Evolutionary conservation across 1,140 invertebrate species (phyloP), one percentile per base, ranked within the genome.

Genomic region (Caenorhabditis briggsae): DNA sequence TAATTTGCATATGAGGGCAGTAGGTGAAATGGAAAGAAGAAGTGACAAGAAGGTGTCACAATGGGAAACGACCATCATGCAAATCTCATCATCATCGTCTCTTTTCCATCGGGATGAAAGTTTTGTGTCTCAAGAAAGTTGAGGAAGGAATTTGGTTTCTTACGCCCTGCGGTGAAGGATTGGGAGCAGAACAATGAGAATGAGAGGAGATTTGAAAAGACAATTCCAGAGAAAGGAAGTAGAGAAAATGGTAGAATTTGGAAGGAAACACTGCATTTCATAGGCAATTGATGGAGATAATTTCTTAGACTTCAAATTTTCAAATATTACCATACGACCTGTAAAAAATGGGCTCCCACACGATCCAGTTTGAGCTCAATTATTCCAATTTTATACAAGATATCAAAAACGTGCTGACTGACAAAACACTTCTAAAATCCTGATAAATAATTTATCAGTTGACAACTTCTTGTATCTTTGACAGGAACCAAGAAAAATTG

Each of bases 1-100:
- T 20, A 33, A 78, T 78, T 78, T 78, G 70, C 70, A 78, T 78
- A 78, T 78, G 43, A 78, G 70, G 70, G 70, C 70, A 78, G 43
- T 78, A 48, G 64, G 64, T 70, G 64, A 70, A 70, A n/a, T 16
- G 16, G 33, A 46, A 70, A 70, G 5, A 46, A 70, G 23, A 70
- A 46, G 41, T 70, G 64, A 46, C 41, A 70, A 48, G 64, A 48
- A 70, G 33, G 43, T 43, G 70, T 12, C 25, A 25, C 11, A 50
- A 78, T 18, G 12, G 46, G 23, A 78, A 33, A 33, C 33, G 33
- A 78, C n/a, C 18, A 78, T 70, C 64, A 70, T 43, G 41, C 33
- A 41, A 78, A 78, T 78, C 70, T 78, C 70, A 78, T 50, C 70
- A 78, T 46, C 41, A 14, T 70, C 41, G n/a, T 46, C 43, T 9